These are phyloP conservation scores for Meghimatium bilineatum DNA, from an alignment of 2,888 invertebrate genomes.

Conservation along the genomic window DNA sequence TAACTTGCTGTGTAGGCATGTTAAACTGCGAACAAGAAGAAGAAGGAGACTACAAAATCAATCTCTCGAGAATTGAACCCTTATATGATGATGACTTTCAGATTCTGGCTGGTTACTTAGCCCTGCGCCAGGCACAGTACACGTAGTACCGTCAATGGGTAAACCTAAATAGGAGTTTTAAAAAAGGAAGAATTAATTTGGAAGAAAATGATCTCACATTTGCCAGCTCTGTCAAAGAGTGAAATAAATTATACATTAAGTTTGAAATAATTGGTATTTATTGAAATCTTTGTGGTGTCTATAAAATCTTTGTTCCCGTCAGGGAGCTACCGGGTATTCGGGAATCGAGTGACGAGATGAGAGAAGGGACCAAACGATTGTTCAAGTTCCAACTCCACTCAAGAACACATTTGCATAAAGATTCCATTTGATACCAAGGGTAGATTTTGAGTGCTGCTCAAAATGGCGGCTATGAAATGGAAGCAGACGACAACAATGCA, in stretches of 20 bases:
- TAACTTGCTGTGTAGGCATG: no score
- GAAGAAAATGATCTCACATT: neutral
- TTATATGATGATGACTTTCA: no score
- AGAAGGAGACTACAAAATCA: no score
- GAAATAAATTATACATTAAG: slow-evolving; percentile 44
- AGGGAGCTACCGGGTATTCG: neutral
- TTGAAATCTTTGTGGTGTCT: slow-evolving; percentile 38
- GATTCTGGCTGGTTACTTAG: no score
- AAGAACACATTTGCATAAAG: slow-evolving; percentile 42
- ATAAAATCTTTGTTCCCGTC: neutral
- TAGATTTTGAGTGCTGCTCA: slow-evolving; percentile 28
- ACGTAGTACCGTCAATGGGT: no score
- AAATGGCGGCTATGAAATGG: slow-evolving; percentile 41
- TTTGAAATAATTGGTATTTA: slow-evolving; percentile 36
- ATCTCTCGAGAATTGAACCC: no score
- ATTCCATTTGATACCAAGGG: slow-evolving; percentile 43
- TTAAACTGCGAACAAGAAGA: no score
- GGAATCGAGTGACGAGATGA: slow-evolving; percentile 19
- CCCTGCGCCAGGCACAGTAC: no score
- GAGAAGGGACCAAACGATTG: slow-evolving; percentile 18
- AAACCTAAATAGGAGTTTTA: no score
- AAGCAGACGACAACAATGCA: slow-evolving; percentile 37
- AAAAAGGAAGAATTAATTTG: no score
- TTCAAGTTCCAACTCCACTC: slow-evolving; percentile 4
- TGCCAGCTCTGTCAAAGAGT: slow-evolving; percentile 8